Evolutionary conservation across 2,797 vertebrate species (phyloP), one percentile per base, ranked within the genome.

Genomic region (Oophaga sylvatica): DNA sequence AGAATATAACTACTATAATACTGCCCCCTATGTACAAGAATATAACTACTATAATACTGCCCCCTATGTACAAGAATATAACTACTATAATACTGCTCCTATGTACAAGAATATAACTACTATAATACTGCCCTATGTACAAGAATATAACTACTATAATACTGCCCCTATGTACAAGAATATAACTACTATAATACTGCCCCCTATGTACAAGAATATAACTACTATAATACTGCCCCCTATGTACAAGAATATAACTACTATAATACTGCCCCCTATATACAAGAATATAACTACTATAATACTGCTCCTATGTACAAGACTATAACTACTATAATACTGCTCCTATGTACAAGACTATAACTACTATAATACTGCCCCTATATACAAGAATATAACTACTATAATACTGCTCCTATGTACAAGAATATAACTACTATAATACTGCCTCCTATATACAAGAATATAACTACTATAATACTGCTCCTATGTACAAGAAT

Each of bases 241-340:
- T n/a, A n/a, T n/a, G n/a, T n/a, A n/a, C n/a, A n/a, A n/a, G n/a
- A n/a, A 48, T 75, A 75, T 48, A 75, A 75, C 71, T 75, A 48
- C 71, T 75, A 75, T 75, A 75, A 75, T 48, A 75, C 41, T 75
- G 41, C n/a, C 35, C 0, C 41, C 41, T 75, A 48, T 48, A 2
- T 75, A 75, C 71, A 75, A 48, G 41, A 75, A 75, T 53, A 75
- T 75, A 75, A 75, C 71, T 75, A 75, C 71, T 75, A 75, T 75
- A 75, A 75, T 75, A 75, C 71, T 75, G 71, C 35, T 0, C 71
- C 71, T 22, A 48, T 48, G 2, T 75, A 48, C 10, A 75, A 75
- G 41, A n/a, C n/a, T 75, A 75, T 75, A 75, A 48, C 71, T 75
- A n/a, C 71, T 75, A 75, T 75, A 75, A 75, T 75, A 75, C 71